Evolutionary conservation across 2,888 invertebrate species (phyloP).

Genomic region (Deilephila elpenor): DNA sequence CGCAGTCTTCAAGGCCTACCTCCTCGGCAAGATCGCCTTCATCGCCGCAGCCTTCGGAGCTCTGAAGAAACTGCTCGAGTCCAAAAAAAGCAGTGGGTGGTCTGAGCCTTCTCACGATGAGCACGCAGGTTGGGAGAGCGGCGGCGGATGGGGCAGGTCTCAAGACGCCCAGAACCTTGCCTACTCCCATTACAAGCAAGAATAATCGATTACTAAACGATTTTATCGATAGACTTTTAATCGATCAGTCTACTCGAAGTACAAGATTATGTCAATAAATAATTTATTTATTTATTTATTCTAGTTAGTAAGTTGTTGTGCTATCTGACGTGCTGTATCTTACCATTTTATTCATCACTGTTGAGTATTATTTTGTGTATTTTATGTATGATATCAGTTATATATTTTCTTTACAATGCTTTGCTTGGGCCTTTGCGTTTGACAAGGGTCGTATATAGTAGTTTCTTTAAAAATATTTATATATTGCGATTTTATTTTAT

Average conservation of each 20-base stretch:
- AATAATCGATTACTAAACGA: slow-evolving; percentile 47
- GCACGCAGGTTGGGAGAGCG: slow-evolving; percentile 80
- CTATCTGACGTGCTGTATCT: slow-evolving; percentile 39
- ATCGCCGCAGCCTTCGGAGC: slow-evolving; percentile 89
- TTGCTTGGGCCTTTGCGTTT: no score
- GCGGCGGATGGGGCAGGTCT: slow-evolving; percentile 87
- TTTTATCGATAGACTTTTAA: slow-evolving; percentile 3
- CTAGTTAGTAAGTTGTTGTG: slow-evolving; percentile 52
- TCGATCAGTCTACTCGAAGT: slow-evolving; percentile 30
- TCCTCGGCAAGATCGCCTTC: slow-evolving; percentile 93
- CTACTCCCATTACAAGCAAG: slow-evolving; percentile 85
- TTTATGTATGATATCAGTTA: slow-evolving; percentile 42
- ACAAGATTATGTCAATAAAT: slow-evolving; percentile 32
- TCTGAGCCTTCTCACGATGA: slow-evolving; percentile 87
- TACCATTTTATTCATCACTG: slow-evolving; percentile 41
- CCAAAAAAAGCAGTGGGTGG: slow-evolving; percentile 90
- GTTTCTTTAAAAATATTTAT: no score
- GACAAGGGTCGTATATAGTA: no score
- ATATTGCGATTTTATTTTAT: slow-evolving; percentile 38
- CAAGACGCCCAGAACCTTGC: slow-evolving; percentile 88
- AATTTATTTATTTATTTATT: slow-evolving; percentile 56
- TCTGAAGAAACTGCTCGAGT: slow-evolving; percentile 88
- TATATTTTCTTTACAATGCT: slow-evolving; percentile 34
- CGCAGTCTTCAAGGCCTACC: slow-evolving; percentile 92
- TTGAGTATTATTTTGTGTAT: not conserved